Evolutionary conservation across 2,797 vertebrate species (phyloP), one percentile per base, ranked within the genome.

Genomic region (Sandelia bainsii): DNA sequence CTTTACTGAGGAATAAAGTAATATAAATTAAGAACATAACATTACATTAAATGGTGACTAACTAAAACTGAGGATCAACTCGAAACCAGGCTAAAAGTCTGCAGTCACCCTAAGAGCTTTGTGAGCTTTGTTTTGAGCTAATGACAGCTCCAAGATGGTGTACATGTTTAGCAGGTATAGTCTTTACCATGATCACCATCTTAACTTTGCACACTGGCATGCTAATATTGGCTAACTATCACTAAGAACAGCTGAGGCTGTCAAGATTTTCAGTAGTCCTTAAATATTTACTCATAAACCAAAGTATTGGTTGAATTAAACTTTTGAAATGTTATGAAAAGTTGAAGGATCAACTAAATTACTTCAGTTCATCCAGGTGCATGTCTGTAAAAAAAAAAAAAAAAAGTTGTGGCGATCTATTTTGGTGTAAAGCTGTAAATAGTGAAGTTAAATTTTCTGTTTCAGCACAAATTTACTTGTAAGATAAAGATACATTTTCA

Each of bases 401-500:
- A 17, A 40, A 22, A 40, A 32, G 7, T 23, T 5, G 2, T 13
- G 22, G 48, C 13, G 25, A 50, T 4, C 2, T 6, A 50, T 25
- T 49, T 22, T 6, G 16, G 23, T 29, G 16, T 52, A 42, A 56
- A 57, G 51, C 27, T 63, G 16, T 48, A 40, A 59, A 68, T 48
- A 62, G 54, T 45, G 16, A 29, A 23, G 20, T 40, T 64, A 3
- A 3, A 16, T 45, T 57, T 48, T 49, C 39, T 49, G 9, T 14
- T 29, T 23, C 20, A 9, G 51, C 40, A 16, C 4, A 39, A 25
- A 19, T 17, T 39, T 8, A 56, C 32, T 6, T 60, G 2, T 16
- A 45, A 25, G 23, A 48, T 40, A 32, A 23, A 42, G n/a, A 64
- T 61, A 19, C 14, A 25, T 52, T 29, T 70, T 64, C 58, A 32